Base-by-base conservation (phyloP, 2,113 vertebrate genomes). In the Excalfactoria chinensis region DNA sequence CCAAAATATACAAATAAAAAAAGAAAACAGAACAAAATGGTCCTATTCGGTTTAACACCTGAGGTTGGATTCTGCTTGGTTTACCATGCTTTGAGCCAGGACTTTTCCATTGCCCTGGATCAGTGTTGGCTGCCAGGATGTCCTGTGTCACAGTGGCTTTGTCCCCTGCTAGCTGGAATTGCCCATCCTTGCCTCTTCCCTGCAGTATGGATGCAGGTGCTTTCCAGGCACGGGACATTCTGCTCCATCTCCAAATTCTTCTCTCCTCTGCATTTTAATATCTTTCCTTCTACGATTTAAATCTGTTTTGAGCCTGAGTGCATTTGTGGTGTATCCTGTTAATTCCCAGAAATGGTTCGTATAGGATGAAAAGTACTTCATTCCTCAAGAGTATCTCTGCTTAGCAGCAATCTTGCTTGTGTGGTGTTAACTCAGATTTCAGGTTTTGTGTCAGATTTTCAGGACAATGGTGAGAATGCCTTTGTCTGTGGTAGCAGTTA, bases 391-490 rank as follows among this genome's bases (percentile, higher is more conserved):
- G 1, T 70, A 2, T 22, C 30, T 64, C 30, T 49, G 13, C 41
- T 79, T 28, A 30, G 22, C 11, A 74, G 32, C 26, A 69, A 2
- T 90, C 53, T 73, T 71, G 20, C 73, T 26, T 75, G 28, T 51
- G 20, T 37, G 17, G 20, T 56, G 46, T 59, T 91, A 89, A 40
- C 53, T 86, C 49, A 56, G 43, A 48, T 91, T 82, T 89, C 6
- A 48, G 81, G 34, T 70, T 75, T 73, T 59, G 30, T 72, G 64
- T 67, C 68, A 91, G 46, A 22, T 89, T 94, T 93, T 87, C 67
- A 23, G 1, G 35, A 79, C 78, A 91, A 28, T 48, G 20, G 71
- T 68, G 89, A 77, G 87, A 94, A 13, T 1, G 2, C 20, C 32
- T 91, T 62, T 90, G 58, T 62, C 56, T 87, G 8, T 63, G 68